phyloP scores from a whole-genome alignment of 1,140 invertebrate species.

The Orius laevigatus region DNA sequence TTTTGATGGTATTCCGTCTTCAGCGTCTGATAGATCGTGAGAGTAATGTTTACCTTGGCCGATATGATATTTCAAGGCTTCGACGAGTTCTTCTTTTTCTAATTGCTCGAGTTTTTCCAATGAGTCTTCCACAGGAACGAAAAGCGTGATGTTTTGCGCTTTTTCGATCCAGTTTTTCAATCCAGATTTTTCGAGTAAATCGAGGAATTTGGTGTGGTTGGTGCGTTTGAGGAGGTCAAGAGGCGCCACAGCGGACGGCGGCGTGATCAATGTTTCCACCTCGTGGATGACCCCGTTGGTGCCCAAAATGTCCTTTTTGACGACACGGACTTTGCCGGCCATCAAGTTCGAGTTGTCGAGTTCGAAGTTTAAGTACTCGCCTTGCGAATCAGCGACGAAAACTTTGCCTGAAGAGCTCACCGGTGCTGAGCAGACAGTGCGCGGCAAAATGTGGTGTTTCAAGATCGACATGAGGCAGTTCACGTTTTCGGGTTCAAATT shows the following conservation, averaged over 20 bases:
- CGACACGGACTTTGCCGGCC: slow-evolving; percentile 27
- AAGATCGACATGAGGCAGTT: slow-evolving; percentile 25
- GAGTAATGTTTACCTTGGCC: slow-evolving; percentile 14
- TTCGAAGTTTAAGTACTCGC: slow-evolving; percentile 27
- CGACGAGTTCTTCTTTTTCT: slow-evolving; percentile 22
- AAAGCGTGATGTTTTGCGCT: slow-evolving; percentile 33
- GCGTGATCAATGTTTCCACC: slow-evolving; percentile 34
- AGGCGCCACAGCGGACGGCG: slow-evolving; percentile 30
- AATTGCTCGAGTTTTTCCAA: slow-evolving; percentile 22
- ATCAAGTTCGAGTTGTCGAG: slow-evolving; percentile 13
- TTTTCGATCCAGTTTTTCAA: slow-evolving; percentile 27
- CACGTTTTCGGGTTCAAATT: background rate
- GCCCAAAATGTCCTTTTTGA: slow-evolving; percentile 32
- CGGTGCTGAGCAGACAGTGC: slow-evolving; percentile 34
- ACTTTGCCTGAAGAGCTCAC: slow-evolving; percentile 25
- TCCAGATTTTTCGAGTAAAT: slow-evolving; percentile 28
- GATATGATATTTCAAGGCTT: slow-evolving; percentile 30
- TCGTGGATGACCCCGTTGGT: slow-evolving; percentile 40
- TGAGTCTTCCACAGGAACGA: slow-evolving; percentile 34
- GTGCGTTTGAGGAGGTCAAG: slow-evolving; percentile 24
- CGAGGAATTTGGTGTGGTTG: slow-evolving; percentile 29
- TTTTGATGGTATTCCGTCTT: slow-evolving; percentile 5
- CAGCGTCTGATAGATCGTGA: slow-evolving; percentile 1
- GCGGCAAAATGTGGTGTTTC: slow-evolving; percentile 34
- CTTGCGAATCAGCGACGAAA: slow-evolving; percentile 26